Evolutionary conservation across 1,140 invertebrate species (phyloP).

Genomic region (Ceratina japonica): DNA sequence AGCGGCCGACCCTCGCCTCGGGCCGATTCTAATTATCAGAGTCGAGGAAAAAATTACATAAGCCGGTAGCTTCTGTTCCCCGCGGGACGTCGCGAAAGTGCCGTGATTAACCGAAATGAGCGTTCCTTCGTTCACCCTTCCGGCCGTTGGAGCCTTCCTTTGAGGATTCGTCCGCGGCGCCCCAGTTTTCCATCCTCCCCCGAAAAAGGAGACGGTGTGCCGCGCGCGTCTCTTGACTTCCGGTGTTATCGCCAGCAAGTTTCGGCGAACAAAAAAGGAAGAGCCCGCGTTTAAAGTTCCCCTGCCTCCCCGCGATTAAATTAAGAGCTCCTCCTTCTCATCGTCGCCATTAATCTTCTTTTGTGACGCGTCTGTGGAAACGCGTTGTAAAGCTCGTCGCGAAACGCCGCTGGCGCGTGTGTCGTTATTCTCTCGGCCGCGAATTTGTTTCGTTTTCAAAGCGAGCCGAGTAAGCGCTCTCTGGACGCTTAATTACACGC

Average conservation of each 20-base stretch:
- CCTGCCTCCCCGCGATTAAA: constrained; percentile 23
- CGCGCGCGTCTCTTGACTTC: constrained; percentile 57
- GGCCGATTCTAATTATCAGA: constrained; percentile 59
- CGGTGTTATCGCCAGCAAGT: constrained; percentile 48
- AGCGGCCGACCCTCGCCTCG: constrained; percentile 1
- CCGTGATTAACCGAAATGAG: constrained; percentile 68
- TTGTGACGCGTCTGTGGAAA: constrained; percentile 1
- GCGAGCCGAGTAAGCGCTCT: neutral
- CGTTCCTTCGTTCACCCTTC: constrained; percentile 55
- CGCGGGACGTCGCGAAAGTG: constrained; percentile 50
- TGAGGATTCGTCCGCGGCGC: constrained; percentile 5
- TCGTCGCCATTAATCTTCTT: constrained; percentile 36
- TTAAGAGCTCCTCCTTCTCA: constrained; percentile 11
- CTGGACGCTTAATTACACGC: neutral
- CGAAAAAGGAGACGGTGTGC: constrained; percentile 20
- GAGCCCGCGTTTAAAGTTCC: constrained; percentile 27
- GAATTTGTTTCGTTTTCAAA: neutral
- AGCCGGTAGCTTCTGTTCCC: constrained; percentile 47
- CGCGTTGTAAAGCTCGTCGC: constrained; percentile 1
- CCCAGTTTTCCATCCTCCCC: neutral
- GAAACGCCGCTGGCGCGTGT: no score
- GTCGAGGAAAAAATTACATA: constrained; percentile 65
- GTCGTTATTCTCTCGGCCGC: neutral
- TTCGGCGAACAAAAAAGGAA: neutral
- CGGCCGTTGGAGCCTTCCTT: constrained; percentile 40